Conservation (phyloP, 2,888 invertebrate genomes). For the Adineta ricciae region DNA sequence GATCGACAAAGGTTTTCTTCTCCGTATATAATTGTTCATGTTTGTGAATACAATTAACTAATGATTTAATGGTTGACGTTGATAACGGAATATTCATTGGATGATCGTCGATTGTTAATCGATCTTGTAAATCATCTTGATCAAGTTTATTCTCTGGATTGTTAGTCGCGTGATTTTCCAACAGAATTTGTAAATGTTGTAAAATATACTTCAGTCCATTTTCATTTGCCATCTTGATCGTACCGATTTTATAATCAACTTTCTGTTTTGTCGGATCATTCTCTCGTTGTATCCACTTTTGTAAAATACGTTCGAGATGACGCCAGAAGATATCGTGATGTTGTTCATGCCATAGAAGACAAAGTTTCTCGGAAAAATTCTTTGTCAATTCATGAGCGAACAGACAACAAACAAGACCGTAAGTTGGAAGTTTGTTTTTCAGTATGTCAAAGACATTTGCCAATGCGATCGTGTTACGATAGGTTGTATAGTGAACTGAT, state of each 20-base stretch:
- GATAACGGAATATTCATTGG: background rate
- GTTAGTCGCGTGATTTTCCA: background rate
- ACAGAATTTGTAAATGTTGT: slow-evolving; percentile 11
- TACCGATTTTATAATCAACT: slow-evolving; percentile 14
- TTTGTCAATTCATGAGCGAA: slow-evolving; percentile 6
- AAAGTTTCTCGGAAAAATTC: background rate
- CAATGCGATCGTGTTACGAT: slow-evolving; percentile 18
- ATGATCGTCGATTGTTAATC: background rate
- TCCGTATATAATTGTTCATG: background rate
- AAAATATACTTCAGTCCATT: slow-evolving; percentile 7
- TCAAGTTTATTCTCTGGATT: background rate
- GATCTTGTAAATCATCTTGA: background rate
- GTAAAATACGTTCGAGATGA: background rate
- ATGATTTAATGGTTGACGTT: background rate
- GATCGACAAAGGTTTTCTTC: background rate
- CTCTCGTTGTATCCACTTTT: slow-evolving; percentile 20
- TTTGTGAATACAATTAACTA: background rate
- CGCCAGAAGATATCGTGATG: background rate
- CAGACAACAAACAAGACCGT: slow-evolving; percentile 19
- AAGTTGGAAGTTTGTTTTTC: background rate
- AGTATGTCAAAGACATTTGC: background rate
- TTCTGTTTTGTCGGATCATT: background rate
- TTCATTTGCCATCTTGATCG: slow-evolving; percentile 1
- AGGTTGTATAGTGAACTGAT: background rate
- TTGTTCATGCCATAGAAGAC: slow-evolving; percentile 2